Conservation (phyloP, 2,113 vertebrate species). For the Lepisosteus osseus region DNA sequence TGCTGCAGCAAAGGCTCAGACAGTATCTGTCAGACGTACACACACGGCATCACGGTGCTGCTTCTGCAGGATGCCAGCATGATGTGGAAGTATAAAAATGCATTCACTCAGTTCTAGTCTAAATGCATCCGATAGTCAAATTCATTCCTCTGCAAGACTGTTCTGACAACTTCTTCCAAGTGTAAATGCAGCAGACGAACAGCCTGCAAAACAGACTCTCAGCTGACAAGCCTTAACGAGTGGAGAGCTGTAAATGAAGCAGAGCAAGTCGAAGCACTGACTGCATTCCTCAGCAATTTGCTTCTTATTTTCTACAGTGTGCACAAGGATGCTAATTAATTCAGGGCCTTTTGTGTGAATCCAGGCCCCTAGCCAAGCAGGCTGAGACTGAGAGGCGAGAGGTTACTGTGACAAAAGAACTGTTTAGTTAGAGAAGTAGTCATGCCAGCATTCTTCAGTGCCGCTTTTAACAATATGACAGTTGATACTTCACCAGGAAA, state of each 20-base stretch:
- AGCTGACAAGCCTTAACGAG: no score
- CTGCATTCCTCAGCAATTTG: slow-evolving; percentile 32
- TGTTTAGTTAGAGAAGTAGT: slow-evolving; percentile 27
- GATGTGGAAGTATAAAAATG: no score
- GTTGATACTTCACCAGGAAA: neutral
- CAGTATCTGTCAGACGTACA: no score
- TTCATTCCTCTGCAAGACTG: no score
- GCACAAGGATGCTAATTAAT: slow-evolving; percentile 25
- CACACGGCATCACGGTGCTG: no score
- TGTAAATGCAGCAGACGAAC: no score
- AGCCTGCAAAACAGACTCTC: no score
- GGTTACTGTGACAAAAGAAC: slow-evolving; percentile 30
- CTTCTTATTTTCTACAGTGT: slow-evolving; percentile 25
- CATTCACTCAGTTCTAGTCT: no score
- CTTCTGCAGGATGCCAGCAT: no score
- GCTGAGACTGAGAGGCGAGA: slow-evolving; percentile 22
- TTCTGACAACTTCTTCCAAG: no score
- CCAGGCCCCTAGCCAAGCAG: slow-evolving; percentile 34
- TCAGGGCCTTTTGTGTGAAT: slow-evolving; percentile 33
- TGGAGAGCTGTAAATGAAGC: neutral
- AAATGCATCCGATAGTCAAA: no score
- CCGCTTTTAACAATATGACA: slow-evolving; percentile 4
- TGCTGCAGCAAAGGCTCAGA: no score
- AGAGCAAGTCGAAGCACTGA: slow-evolving; percentile 31
- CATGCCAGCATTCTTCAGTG: neutral